Conservation (phyloP, 2,113 vertebrate species). For the Alaudala cheleensis region DNA sequence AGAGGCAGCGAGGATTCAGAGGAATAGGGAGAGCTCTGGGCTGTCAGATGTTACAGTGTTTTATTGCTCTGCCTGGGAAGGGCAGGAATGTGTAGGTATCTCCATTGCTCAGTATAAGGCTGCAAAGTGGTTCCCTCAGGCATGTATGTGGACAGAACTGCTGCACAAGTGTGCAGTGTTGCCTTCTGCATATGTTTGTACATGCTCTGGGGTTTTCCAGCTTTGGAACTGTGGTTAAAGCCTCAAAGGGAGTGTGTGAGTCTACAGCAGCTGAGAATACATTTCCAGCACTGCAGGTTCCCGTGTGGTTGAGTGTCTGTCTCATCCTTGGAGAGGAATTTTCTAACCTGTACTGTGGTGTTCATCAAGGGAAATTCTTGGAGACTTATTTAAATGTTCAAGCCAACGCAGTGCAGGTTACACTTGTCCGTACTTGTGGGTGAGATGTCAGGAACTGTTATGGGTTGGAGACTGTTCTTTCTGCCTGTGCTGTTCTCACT, state of each 20-base stretch:
- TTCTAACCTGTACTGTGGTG: background rate
- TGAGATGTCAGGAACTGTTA: background rate
- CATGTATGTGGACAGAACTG: background rate
- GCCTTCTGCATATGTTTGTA: background rate
- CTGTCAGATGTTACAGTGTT: background rate
- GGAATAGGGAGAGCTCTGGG: slow-evolving; percentile 17
- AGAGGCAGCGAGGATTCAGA: background rate
- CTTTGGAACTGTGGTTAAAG: background rate
- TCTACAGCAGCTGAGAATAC: slow-evolving; percentile 2
- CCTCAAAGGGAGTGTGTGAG: background rate
- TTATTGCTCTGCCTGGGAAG: background rate
- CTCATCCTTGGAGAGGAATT: background rate
- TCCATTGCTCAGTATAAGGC: background rate
- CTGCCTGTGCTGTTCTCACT: background rate
- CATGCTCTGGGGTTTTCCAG: background rate
- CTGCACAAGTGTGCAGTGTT: background rate
- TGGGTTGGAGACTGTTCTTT: background rate
- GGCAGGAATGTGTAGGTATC: background rate
- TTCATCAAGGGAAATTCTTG: background rate
- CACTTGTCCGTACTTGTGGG: background rate
- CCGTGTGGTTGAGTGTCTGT: background rate
- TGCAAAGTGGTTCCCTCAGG: background rate
- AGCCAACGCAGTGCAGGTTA: background rate
- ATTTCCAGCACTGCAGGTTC: background rate
- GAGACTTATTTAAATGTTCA: background rate